phyloP scores from a whole-genome alignment of 2,113 vertebrate genomes.

The Sphyrna mokarran region DNA sequence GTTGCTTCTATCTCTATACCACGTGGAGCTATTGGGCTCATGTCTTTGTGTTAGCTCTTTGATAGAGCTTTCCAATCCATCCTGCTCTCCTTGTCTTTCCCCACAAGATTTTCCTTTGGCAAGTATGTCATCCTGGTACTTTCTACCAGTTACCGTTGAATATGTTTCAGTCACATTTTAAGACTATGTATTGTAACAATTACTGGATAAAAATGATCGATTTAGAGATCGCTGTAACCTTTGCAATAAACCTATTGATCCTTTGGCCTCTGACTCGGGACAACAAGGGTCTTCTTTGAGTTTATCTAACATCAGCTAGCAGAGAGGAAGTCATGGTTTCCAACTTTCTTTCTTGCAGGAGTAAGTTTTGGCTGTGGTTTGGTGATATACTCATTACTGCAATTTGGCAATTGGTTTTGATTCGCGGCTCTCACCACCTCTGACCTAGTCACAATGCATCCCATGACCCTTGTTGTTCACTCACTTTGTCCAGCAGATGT shows the following conservation, averaged over 20 bases:
- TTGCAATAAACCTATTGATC: not conserved
- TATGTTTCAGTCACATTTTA: not conserved
- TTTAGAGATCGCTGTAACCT: not conserved
- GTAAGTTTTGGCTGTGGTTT: not conserved
- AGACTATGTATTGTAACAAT: not conserved
- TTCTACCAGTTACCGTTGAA: not conserved
- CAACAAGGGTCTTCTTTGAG: not conserved
- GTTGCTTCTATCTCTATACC: too few relatives aligned
- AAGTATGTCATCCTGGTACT: not conserved
- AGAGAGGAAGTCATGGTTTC: not conserved
- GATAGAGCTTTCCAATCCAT: not conserved
- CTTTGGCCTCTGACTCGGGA: not conserved
- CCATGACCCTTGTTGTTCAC: not conserved
- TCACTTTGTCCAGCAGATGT: not conserved
- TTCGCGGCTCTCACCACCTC: not conserved
- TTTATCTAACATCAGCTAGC: not conserved
- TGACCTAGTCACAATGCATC: not conserved
- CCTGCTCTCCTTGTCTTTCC: not conserved
- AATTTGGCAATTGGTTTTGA: not conserved
- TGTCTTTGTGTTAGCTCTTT: not conserved
- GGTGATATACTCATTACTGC: not conserved
- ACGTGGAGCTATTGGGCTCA: not conserved
- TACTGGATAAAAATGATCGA: not conserved
- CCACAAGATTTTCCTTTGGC: not conserved
- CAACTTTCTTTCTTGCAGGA: not conserved